phyloP scores from a whole-genome alignment of 30 jellyfish, hydroid and myxozoan species.

The Catostylus mosaicus region DNA sequence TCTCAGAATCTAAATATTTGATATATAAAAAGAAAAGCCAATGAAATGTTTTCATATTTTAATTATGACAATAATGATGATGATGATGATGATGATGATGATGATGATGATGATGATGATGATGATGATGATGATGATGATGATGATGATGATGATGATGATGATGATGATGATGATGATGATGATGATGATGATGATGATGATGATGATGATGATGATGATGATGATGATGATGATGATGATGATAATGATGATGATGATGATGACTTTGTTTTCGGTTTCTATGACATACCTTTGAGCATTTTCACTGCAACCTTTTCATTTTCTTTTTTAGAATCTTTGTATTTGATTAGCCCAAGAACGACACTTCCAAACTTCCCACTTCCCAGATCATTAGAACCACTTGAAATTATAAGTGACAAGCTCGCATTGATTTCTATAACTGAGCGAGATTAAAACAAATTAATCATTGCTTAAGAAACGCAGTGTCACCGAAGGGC shows the following conservation, averaged over 20 bases:
- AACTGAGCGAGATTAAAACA: background rate
- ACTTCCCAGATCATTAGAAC: background rate
- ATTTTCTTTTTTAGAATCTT: background rate
- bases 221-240: too few relatives aligned
- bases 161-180: too few relatives aligned
- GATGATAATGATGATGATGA: too few relatives aligned
- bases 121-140: too few relatives aligned
- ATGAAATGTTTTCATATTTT: too few relatives aligned
- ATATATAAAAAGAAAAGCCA: background rate
- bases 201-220: too few relatives aligned
- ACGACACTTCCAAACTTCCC: slow-evolving; percentile 36
- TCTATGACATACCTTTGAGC: slow-evolving; percentile 51
- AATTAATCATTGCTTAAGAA: background rate
- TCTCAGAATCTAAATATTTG: slow-evolving; percentile 19
- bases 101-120: too few relatives aligned
- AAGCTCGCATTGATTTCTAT: background rate
- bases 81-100: too few relatives aligned
- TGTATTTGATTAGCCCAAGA: slow-evolving; percentile 1
- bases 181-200: too few relatives aligned
- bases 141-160: too few relatives aligned
- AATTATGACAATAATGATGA: too few relatives aligned
- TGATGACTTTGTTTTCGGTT: too few relatives aligned
- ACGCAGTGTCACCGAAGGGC: background rate
- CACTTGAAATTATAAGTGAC: background rate
- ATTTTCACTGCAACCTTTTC: slow-evolving; percentile 35